A percentile compares a stretch with the other conserved stretches of the same genome.
These are phyloP conservation scores for Alsophila aescularia DNA, from an alignment of 2,888 invertebrate species.

Conservation along the genomic window DNA sequence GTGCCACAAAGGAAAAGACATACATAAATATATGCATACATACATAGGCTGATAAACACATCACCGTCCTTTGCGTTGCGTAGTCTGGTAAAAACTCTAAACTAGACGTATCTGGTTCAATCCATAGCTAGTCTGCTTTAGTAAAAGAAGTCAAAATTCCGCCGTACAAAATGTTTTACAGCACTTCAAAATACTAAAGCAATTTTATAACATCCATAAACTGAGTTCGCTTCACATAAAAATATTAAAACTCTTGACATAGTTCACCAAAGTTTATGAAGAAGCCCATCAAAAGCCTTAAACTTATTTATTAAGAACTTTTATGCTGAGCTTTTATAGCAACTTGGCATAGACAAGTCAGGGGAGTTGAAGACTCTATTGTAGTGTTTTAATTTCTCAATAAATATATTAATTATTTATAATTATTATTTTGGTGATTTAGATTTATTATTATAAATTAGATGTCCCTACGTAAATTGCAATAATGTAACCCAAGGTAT, in stretches of 20 bases:
- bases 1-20: too few species aligned
- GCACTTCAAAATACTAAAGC: constrained; percentile 9
- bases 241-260: constrained; percentile 16
- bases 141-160: constrained; percentile 1
- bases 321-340: not conserved
- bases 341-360: not conserved
- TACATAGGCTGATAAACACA: too few species aligned
- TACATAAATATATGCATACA: too few species aligned
- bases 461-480: too few species aligned
- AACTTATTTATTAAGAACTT: constrained; percentile 1
- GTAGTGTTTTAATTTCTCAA: not conserved
- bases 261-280: constrained; percentile 12
- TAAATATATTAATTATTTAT: too few species aligned
- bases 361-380: not conserved
- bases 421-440: too few species aligned
- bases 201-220: constrained; percentile 17
- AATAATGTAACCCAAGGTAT: too few species aligned
- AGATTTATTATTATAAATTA: too few species aligned
- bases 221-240: constrained; percentile 9
- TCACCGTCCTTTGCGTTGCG: too few species aligned
- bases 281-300: constrained; percentile 1
- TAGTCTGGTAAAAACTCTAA: too few species aligned
- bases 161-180: constrained; percentile 6
- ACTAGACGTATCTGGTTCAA: too few species aligned
- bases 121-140: not conserved